phyloP scores from a whole-genome alignment of 2,797 vertebrate species.

The Phrynocephalus vlangalii region DNA sequence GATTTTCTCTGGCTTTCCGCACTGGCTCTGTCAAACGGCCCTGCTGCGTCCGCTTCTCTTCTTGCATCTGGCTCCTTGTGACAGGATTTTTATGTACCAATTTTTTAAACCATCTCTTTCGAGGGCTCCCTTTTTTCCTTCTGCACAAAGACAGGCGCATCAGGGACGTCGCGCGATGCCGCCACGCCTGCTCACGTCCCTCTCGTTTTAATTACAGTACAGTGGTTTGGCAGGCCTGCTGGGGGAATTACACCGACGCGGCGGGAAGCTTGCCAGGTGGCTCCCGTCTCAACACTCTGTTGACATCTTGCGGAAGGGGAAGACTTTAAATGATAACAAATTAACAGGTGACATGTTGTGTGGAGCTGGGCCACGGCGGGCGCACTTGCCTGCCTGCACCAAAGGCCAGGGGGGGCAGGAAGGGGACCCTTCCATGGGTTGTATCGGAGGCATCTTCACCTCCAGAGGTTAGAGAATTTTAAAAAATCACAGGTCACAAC shows the following conservation, averaged over 20 bases:
- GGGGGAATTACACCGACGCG: conserved; percentile 22
- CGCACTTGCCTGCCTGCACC: neutral
- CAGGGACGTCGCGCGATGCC: conserved; percentile 1
- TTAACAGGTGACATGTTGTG: conserved; percentile 24
- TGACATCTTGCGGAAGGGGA: conserved; percentile 49
- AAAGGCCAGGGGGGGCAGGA: neutral
- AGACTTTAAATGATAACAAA: conserved; percentile 53
- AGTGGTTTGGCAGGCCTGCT: conserved; percentile 44
- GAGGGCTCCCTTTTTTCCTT: neutral
- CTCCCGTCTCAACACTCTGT: conserved; percentile 43
- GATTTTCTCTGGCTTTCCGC: conserved; percentile 8
- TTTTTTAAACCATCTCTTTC: neutral
- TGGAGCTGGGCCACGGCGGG: neutral
- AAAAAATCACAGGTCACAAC: too few species aligned
- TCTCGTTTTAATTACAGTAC: conserved; percentile 16
- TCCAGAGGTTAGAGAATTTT: too few species aligned
- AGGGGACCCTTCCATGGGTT: neutral
- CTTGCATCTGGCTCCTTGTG: neutral
- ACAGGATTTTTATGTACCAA: neutral
- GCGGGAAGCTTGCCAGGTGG: conserved; percentile 45
- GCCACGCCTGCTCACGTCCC: neutral
- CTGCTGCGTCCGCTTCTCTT: neutral
- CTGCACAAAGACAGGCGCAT: neutral
- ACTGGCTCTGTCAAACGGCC: neutral
- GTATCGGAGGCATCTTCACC: too few species aligned